phyloP scores from a whole-genome alignment of 2,113 vertebrate species.

The Scomber japonicus region DNA sequence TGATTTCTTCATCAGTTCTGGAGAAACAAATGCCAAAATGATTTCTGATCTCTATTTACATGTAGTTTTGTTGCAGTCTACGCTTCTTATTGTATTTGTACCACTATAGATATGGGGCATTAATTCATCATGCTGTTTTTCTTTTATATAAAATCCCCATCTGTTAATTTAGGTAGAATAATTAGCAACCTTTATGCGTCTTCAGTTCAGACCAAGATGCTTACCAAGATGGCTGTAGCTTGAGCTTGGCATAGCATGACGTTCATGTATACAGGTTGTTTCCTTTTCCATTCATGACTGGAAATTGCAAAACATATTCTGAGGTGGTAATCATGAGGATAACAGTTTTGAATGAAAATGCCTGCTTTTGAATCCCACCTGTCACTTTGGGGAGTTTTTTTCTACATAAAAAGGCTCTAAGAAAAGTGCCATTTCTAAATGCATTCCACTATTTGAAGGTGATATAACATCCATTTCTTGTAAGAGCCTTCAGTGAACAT shows the following conservation, averaged over 20 bases:
- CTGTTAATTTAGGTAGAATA: neutral
- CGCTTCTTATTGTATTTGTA: neutral
- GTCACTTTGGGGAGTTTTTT: neutral
- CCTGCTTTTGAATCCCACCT: neutral
- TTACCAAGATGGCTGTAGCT: neutral
- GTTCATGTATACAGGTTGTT: slow-evolving; percentile 3
- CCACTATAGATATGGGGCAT: neutral
- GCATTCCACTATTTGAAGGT: neutral
- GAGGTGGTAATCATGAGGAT: neutral
- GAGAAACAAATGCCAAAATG: neutral
- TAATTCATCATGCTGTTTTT: neutral
- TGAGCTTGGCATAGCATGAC: neutral
- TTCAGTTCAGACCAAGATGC: neutral
- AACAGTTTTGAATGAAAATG: neutral
- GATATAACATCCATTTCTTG: neutral
- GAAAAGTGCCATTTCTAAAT: neutral
- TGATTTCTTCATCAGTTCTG: neutral
- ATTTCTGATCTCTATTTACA: neutral
- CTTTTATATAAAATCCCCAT: neutral
- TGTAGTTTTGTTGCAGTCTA: neutral
- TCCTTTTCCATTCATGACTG: neutral
- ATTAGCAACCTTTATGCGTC: neutral
- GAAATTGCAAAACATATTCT: slow-evolving; percentile 1
- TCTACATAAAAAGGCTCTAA: neutral
- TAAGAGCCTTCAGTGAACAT: neutral